Evolutionary conservation across 2,113 vertebrate genomes (phyloP), one percentile per base, ranked within the genome.

Genomic region (Nasalis larvatus): DNA sequence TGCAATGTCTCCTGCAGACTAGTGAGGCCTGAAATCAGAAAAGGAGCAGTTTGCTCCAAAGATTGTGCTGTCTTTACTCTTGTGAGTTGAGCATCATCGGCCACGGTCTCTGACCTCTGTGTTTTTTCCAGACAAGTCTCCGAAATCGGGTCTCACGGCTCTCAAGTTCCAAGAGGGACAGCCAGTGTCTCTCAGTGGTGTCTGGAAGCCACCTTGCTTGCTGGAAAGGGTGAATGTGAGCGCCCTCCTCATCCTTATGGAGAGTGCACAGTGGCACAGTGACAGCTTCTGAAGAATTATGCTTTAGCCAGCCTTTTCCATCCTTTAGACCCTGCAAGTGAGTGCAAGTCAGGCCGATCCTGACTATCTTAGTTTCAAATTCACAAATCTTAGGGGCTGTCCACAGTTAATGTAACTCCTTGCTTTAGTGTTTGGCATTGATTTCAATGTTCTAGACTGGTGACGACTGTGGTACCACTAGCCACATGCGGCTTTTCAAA

Each of bases 211-310:
- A 20, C 49, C 4, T 17, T 27, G 18, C 35, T 42, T 56, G 4
- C 13, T 30, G 21, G 47, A 3, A 47, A 35, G 30, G 2, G 25
- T 25, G 63, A 54, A 54, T 47, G 17, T 8, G 18, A 49, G 16
- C 2, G 0, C 6, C 49, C 18, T 32, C 3, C 6, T 27, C 74
- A 25, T 3, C 32, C 45, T 49, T 4, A 14, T 0, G 11, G 60
- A 14, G 3, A 25, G 3, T 4, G 6, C 1, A 30, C 3, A 21
- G 20, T 21, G 4, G 40, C 20, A 12, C 37, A 4, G 23, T 2
- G 1, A 47, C 49, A 35, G 49, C 47, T 77, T 35, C 13, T 73
- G 25, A 56, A 37, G 52, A 32, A 3, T 30, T 58, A 74, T 0
- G 17, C 11, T n/a, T 32, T 12, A 25, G 47, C 2, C 17, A 12